Percentiles rank a stretch among this genome's conserved stretches.
Evolutionary conservation across 2,797 vertebrate species (phyloP).

Genomic region (Gymnothorax reevesii): DNA sequence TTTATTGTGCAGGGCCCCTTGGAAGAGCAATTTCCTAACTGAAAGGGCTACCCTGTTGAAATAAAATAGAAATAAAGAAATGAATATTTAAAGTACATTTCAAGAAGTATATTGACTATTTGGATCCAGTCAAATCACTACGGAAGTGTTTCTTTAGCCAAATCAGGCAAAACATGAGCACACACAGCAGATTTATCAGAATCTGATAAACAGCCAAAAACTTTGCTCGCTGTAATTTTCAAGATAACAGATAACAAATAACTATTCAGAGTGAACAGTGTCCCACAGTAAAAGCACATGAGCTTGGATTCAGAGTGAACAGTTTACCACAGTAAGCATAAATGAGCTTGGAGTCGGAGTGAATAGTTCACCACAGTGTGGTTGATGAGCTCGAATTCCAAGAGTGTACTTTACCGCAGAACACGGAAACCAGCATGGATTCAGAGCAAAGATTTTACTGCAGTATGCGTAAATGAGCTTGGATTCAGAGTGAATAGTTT

Average conservation of each 20-base stretch:
- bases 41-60: too few relatives aligned
- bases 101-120: neutral
- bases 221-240: neutral
- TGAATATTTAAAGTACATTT: neutral
- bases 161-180: neutral
- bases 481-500: too few relatives aligned
- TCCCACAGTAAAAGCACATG: neutral
- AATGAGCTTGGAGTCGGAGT: slow-evolving; percentile 86
- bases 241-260: neutral
- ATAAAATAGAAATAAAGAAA: too few relatives aligned
- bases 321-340: slow-evolving; percentile 97
- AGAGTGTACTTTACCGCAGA: too few relatives aligned
- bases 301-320: neutral
- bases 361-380: too few relatives aligned
- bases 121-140: neutral
- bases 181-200: neutral
- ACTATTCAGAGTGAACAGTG: neutral
- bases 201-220: neutral
- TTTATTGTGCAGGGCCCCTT: too few relatives aligned
- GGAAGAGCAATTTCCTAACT: too few relatives aligned
- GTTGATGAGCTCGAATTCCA: too few relatives aligned
- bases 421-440: too few relatives aligned
- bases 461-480: too few relatives aligned
- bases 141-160: neutral
- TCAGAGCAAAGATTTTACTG: too few relatives aligned